Evolutionary conservation across 2,113 vertebrate genomes (phyloP).

Genomic region (Onychostruthus taczanowskii): DNA sequence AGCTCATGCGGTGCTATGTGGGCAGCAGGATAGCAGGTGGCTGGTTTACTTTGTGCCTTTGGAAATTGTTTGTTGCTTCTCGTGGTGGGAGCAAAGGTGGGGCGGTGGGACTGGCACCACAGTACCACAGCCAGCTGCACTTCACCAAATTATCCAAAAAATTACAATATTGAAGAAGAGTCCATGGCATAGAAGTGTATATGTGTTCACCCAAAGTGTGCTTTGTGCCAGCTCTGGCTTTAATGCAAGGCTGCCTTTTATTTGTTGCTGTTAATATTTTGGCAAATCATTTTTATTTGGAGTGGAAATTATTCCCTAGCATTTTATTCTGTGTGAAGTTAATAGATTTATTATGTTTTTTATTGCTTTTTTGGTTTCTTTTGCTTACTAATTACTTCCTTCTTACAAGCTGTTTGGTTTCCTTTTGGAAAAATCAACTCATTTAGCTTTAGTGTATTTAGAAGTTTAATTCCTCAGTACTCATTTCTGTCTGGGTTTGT

Average conservation of each 20-base stretch:
- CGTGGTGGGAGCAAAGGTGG: not conserved
- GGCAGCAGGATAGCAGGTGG: not conserved
- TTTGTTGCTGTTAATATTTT: not conserved
- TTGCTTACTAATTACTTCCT: not conserved
- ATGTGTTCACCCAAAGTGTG: not conserved
- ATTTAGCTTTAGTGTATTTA: not conserved
- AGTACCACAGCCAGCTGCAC: not conserved
- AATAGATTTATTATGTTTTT: not conserved
- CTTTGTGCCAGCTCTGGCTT: not conserved
- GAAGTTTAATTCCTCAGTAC: not conserved
- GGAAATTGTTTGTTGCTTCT: not conserved
- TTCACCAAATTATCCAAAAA: not conserved
- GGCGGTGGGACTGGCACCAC: not conserved
- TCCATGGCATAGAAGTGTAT: not conserved
- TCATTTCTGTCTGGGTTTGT: not conserved
- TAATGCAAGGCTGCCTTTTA: not conserved
- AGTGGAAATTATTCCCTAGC: not conserved
- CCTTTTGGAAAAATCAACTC: not conserved
- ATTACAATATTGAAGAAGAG: not conserved
- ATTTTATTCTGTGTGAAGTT: not conserved
- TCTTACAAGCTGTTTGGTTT: not conserved
- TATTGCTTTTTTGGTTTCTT: conserved; percentile 5
- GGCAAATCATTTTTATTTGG: not conserved
- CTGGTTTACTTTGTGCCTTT: not conserved
- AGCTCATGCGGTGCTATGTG: not conserved